Base-by-base conservation (phyloP, 2,888 invertebrate species). In the Pyrgus malvae region DNA sequence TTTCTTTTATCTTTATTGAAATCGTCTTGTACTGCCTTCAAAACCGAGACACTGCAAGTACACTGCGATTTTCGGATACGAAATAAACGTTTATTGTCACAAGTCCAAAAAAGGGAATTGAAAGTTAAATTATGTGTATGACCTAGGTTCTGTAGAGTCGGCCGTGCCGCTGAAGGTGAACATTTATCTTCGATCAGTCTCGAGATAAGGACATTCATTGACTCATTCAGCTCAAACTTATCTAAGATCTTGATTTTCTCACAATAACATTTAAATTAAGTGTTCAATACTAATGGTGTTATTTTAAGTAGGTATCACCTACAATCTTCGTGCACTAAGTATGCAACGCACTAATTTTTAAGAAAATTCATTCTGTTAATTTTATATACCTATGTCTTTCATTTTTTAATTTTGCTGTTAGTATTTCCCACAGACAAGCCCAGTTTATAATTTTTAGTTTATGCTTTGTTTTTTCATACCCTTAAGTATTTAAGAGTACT, bases 91-190 rank as follows among this genome's bases (percentile, higher is more conserved):
- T 27, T 37, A 37, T 44, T 53, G 25, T 19, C 19, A 12, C n/a
- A 12, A 16, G 19, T 21, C 27, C 51, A 37, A 37, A 46, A 38
- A 53, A 53, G 53, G 45, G 14, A 23, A 45, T 45, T 53, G 45
- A 53, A 53, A 45, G 53, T 53, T 40, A 45, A 53, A 14, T 51
- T 40, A 53, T 40, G 38, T 21, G 16, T 23, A 12, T 53, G 53
- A 40, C 45, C 53, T 53, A 53, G 35, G 37, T 8, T 4, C 8
- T 16, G 29, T 19, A 21, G 29, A 45, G 53, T 9, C 51, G 6
- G 7, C 35, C 29, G 35, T 37, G 14, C 14, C 23, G 25, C 17
- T 46, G 53, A 53, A 53, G 53, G 53, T 45, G 21, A 38, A 19
- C 17, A 33, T 38, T 44, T 53, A 53, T 45, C 53, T 53, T 9